phyloP scores from a whole-genome alignment of 1,140 invertebrate species.

The Bombus waltoni region DNA sequence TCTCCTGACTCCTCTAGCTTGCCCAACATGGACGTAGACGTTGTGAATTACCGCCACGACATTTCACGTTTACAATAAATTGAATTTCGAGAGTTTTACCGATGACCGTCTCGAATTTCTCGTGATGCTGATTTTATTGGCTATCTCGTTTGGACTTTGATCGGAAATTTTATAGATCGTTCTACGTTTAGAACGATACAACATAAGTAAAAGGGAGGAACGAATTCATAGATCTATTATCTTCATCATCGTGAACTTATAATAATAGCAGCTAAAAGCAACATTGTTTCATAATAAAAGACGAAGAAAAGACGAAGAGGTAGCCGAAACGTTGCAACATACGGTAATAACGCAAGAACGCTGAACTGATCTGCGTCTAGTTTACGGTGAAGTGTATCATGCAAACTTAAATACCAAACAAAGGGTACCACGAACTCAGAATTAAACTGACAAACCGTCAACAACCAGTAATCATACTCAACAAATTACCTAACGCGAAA shows the following conservation, averaged over 20 bases:
- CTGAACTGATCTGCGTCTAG: background rate
- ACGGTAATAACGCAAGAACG: background rate
- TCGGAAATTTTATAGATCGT: background rate
- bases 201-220: background rate
- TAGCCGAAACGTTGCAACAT: background rate
- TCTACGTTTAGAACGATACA: background rate
- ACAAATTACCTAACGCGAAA: background rate
- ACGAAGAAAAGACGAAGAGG: background rate
- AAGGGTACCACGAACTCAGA: background rate
- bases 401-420: conserved; percentile 14
- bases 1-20: conserved; percentile 11
- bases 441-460: background rate
- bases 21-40: background rate
- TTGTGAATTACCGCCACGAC: conserved; percentile 21
- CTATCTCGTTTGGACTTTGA: background rate
- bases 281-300: background rate
- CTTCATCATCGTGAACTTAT: background rate
- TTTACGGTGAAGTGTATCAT: background rate
- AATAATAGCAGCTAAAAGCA: background rate
- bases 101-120: background rate
- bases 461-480: background rate
- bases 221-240: background rate
- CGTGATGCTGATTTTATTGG: background rate
- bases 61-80: conserved; percentile 42
- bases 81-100: conserved; percentile 33